phyloP scores from a whole-genome alignment of 92 coral and sea anemone species.

The Montipora capitata region DNA sequence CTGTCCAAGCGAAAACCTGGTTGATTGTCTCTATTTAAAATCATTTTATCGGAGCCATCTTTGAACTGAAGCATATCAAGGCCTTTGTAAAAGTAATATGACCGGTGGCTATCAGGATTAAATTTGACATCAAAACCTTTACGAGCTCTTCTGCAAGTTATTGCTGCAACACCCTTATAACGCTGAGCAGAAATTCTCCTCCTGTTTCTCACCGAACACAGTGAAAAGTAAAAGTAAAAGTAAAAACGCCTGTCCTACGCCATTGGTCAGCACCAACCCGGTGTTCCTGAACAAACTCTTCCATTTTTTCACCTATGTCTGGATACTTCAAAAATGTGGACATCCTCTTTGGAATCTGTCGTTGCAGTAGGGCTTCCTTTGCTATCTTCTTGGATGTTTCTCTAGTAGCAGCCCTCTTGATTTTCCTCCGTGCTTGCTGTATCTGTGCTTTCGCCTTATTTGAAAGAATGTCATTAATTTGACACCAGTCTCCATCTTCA shows the following conservation, averaged over 20 bases:
- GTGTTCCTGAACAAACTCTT: conserved; percentile 48
- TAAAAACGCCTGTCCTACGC: conserved; percentile 62
- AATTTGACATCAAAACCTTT: no score
- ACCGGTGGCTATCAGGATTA: conserved; percentile 69
- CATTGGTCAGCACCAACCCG: no score
- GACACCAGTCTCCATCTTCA: no score
- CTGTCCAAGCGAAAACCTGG: conserved; percentile 65
- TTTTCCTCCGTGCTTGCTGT: no score
- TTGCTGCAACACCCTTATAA: no score
- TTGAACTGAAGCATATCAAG: conserved; percentile 50
- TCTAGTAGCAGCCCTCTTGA: no score
- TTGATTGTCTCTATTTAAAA: conserved; percentile 38
- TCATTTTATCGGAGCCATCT: conserved; percentile 43
- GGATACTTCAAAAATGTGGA: conserved; percentile 53
- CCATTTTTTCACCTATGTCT: conserved; percentile 65
- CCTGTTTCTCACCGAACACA: conserved; percentile 58
- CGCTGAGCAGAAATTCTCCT: conserved; percentile 58
- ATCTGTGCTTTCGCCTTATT: no score
- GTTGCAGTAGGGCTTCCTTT: conserved; percentile 50
- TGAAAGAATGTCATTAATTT: no score
- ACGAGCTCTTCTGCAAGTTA: no score
- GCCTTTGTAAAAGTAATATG: conserved; percentile 54
- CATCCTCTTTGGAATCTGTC: conserved; percentile 60
- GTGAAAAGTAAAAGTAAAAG: conserved; percentile 51
- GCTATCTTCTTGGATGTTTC: conserved; percentile 43